Evolutionary conservation across 2,797 vertebrate genomes (phyloP), one percentile per base, ranked within the genome.

Genomic region (Kryptolebias ocellatus): DNA sequence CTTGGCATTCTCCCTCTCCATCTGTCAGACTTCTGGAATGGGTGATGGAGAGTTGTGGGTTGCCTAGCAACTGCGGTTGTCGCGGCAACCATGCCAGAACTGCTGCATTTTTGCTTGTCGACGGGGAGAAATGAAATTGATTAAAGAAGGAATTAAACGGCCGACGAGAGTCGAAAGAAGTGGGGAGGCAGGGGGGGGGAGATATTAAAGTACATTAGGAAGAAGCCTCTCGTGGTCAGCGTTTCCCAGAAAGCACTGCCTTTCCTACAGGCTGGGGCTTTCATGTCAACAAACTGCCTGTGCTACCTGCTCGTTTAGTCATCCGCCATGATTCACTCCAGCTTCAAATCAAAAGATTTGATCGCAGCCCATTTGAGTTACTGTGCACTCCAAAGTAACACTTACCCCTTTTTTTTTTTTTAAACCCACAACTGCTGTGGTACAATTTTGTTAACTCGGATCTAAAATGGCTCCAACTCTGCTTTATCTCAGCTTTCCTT

Each of bases 11-110:
- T 86, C 72, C 72, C 73, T 63, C 84, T 87, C 90, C 91, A 89
- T 93, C 87, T 90, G 90, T 93, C 88, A 83, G 89, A 92, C 90
- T 92, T 93, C 90, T 93, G 93, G 92, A 93, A 94, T 92, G 92
- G 92, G 91, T 93, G 93, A 92, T 93, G 91, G 91, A 92, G 93
- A 94, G 92, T 94, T 90, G 86, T 83, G 90, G 47, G 92, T 94
- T 94, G 93, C 94, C 83, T 92, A 87, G 93, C 91, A 94, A 95
- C 94, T 94, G 75, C 0, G 64, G 92, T 94, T 94, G 80, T 92
- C 84, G 87, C 84, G 81, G 90, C 61, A 91, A 94, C 91, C 39
- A 12, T 45, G 72, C 67, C 80, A 89, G 89, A 92, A 89, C 89
- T 89, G 85, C 87, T 77, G 84, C 90, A 84, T 92, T 91, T 86